A percentile compares a stretch with the other conserved stretches of the same genome.
phyloP scores from a whole-genome alignment of 92 coral and sea anemone genomes.

The Siderastrea siderea region DNA sequence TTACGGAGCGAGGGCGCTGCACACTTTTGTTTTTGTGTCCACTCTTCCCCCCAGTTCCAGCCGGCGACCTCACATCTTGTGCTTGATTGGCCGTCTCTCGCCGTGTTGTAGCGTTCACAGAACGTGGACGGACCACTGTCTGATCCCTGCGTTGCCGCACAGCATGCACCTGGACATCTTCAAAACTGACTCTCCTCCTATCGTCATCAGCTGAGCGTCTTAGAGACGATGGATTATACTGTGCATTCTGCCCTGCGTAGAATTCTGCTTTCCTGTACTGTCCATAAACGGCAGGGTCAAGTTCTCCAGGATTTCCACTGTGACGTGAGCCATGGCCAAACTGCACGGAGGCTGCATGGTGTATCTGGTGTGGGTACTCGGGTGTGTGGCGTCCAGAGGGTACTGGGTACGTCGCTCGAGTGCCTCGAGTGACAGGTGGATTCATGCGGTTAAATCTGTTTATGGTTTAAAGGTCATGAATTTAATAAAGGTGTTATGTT shows the following conservation, averaged over 20 bases:
- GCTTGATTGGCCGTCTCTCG: slow-evolving; percentile 13
- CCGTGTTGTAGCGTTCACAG: slow-evolving; percentile 30
- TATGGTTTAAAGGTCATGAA: slow-evolving; percentile 73
- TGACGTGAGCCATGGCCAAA: slow-evolving; percentile 24
- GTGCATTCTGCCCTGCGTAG: slow-evolving; percentile 1
- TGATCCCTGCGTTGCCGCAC: slow-evolving; percentile 20
- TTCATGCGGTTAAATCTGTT: slow-evolving; percentile 97
- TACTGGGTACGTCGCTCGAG: slow-evolving; percentile 77
- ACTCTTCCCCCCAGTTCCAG: slow-evolving; percentile 8
- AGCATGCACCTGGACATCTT: slow-evolving; percentile 16
- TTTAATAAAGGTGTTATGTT: slow-evolving; percentile 11
- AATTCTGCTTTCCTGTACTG: slow-evolving; percentile 30
- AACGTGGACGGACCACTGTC: slow-evolving; percentile 41
- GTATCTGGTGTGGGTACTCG: slow-evolving; percentile 9
- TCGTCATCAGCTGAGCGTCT: slow-evolving; percentile 11
- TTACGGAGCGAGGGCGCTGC: slow-evolving; percentile 54
- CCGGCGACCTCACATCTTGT: no score
- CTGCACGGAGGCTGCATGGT: slow-evolving; percentile 33
- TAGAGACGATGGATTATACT: slow-evolving; percentile 6
- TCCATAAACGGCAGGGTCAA: slow-evolving; percentile 23
- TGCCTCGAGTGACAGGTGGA: slow-evolving; percentile 77
- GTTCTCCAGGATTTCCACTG: slow-evolving; percentile 1
- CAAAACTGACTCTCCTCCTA: slow-evolving; percentile 27
- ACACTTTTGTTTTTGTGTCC: slow-evolving; percentile 20
- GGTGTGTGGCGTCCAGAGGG: slow-evolving; percentile 46